A percentile compares a stretch with the other conserved stretches of the same genome.
Evolutionary conservation across 2,113 vertebrate genomes (phyloP).

Genomic region (Rallus limicola): DNA sequence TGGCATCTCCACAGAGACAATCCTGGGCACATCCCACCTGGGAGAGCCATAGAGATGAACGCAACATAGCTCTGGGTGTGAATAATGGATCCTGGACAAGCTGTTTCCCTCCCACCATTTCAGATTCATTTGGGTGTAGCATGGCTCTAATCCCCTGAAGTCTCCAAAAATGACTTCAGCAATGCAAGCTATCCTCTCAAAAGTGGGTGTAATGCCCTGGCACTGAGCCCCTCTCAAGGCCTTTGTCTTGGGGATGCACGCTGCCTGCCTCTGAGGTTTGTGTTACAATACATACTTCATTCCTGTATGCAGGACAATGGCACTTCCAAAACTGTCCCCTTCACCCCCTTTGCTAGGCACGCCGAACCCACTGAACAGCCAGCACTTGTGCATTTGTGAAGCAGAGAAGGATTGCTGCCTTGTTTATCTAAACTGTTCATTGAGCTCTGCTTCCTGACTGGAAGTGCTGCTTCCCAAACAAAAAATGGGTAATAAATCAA

Average conservation of each 20-base stretch:
- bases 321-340: background rate
- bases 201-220: fast-evolving
- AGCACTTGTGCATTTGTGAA: background rate
- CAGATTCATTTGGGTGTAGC: background rate
- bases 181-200: background rate
- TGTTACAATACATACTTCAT: background rate
- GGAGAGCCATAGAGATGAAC: background rate
- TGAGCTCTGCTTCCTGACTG: background rate
- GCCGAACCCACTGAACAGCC: background rate
- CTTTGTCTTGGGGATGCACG: background rate
- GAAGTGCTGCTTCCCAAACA: background rate
- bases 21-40: fast-evolving
- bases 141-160: background rate
- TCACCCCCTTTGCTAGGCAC: background rate
- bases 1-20: background rate
- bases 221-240: background rate
- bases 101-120: background rate
- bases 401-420: background rate
- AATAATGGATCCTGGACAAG: background rate
- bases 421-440: background rate
- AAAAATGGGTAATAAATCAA: slow-evolving; percentile 21
- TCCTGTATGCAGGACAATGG: background rate
- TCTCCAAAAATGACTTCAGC: background rate
- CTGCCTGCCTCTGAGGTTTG: background rate
- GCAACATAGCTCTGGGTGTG: fast-evolving